Percentiles rank a stretch among this genome's conserved stretches.
phyloP scores from a whole-genome alignment of 2,113 vertebrate species.

The Aleadryas rufinucha region DNA sequence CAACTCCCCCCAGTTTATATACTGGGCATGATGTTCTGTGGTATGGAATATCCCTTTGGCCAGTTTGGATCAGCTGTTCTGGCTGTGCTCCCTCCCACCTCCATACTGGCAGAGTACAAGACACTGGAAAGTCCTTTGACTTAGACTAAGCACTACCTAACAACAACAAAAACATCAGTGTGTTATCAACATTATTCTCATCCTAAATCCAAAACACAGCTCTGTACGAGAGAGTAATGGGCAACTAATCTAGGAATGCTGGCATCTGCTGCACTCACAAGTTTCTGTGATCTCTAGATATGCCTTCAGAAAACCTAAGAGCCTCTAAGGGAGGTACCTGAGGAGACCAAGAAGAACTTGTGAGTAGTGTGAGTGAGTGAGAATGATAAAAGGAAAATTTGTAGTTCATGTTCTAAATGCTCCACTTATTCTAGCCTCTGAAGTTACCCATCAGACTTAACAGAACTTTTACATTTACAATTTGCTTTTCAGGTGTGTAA shows the following conservation, averaged over 20 bases:
- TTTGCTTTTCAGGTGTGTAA: slow-evolving; percentile 15
- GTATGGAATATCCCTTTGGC: not conserved
- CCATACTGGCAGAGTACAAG: not conserved
- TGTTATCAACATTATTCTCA: not conserved
- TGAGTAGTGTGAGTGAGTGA: not conserved
- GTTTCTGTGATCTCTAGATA: not conserved
- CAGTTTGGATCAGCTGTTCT: not conserved
- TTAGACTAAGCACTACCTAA: not conserved
- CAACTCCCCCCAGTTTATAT: not conserved
- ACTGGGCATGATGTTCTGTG: not conserved
- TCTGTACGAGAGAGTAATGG: not conserved
- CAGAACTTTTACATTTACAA: slow-evolving; percentile 13
- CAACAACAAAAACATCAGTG: not conserved
- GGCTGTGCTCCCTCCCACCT: not conserved
- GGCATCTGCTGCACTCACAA: not conserved
- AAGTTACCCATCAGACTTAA: not conserved
- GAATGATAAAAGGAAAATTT: not conserved
- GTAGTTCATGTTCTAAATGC: not conserved
- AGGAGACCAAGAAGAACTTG: not conserved
- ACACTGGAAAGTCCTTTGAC: not conserved
- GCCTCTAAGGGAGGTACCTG: not conserved
- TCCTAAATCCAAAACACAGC: not conserved
- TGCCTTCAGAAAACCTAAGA: not conserved
- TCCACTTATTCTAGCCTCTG: not conserved
- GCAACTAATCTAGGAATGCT: not conserved